Base-by-base conservation (phyloP, 2,113 vertebrate genomes). In the Balaenoptera acutorostrata region DNA sequence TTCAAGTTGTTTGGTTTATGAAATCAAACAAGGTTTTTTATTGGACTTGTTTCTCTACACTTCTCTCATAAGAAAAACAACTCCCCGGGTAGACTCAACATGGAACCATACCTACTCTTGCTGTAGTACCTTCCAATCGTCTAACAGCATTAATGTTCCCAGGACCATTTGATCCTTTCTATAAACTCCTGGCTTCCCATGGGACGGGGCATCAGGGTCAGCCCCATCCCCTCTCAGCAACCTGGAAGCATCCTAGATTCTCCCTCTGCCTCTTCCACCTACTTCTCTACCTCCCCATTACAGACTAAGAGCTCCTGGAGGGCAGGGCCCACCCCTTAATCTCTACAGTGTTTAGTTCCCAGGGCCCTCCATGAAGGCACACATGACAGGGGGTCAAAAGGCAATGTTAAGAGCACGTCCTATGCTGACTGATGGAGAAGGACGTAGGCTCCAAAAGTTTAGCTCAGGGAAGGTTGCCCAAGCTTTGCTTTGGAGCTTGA, bases 31-130 rank as follows among this genome's bases (percentile, higher is more conserved):
- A 9, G 0, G 6, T 52, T 17, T 77, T 94, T 71, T 57, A 63
- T 36, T 88, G 83, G 49, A 74, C 77, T 59, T 52, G 41, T 71
- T 92, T 81, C 90, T 91, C 95, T 64, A 55, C 14, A 44, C 71
- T 85, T 93, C 85, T 96, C 86, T 93, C 29, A 3, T 49, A 88
- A 90, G 61, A 72, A 95, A 95, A 88, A 82, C 46, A 95, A 69
- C 77, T 93, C 55, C 39, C 46, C 59, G 21, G 8, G 14, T 78
- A 71, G 71, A 74, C 52, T 36, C 66, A 88, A 74, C 68, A 72
- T 14, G 75, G 77, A 84, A 69, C 66, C 52, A 55, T 78, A 83
- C 71, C 75, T 36, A 61, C 3, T 20, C n/a, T 64, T 36, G 25
- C 23, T 69, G 5, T 52, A 90, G 33, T 33, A 21, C 44, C 21